Percentiles rank a stretch among this genome's conserved stretches.
phyloP scores from a whole-genome alignment of 2,888 invertebrate species.

The Rhogogaster chlorosoma region DNA sequence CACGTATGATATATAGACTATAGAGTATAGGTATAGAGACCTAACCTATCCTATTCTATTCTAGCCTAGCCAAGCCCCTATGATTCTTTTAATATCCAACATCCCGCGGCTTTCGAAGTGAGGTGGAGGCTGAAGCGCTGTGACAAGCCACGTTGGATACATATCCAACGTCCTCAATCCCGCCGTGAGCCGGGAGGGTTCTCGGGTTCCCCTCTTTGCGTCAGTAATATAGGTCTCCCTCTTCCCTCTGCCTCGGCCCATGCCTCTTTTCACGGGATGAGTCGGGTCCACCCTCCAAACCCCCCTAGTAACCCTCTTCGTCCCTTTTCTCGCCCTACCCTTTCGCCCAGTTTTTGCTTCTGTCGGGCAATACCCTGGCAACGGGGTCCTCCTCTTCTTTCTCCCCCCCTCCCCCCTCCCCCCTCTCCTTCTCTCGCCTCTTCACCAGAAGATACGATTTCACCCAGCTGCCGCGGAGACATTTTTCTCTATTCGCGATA shows the following conservation, averaged over 20 bases:
- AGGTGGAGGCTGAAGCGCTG: constrained; percentile 58
- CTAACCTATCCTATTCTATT: not conserved
- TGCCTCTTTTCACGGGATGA: constrained; percentile 56
- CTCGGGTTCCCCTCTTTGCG: constrained; percentile 57
- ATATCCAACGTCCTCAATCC: constrained; percentile 36
- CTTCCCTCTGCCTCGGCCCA: constrained; percentile 42
- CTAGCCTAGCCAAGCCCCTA: constrained; percentile 10
- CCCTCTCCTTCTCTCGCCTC: constrained; percentile 55
- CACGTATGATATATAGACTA: not conserved
- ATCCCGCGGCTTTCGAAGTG: constrained; percentile 52
- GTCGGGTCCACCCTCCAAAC: constrained; percentile 52
- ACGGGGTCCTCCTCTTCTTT: constrained; percentile 30
- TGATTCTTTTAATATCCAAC: constrained; percentile 47
- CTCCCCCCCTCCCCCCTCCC: constrained; percentile 55
- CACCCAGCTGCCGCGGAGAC: constrained; percentile 69
- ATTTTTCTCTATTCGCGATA: constrained; percentile 71
- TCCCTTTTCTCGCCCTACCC: constrained; percentile 58
- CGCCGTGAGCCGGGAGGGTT: constrained; percentile 30
- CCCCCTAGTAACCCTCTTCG: constrained; percentile 56
- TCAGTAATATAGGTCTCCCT: constrained; percentile 73
- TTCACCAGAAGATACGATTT: constrained; percentile 67
- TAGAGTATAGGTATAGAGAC: not conserved
- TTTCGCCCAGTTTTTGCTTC: constrained; percentile 67
- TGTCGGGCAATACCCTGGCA: constrained; percentile 69
- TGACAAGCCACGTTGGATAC: constrained; percentile 34